Evolutionary conservation across 2,888 invertebrate species (phyloP), one percentile per base, ranked within the genome.

Genomic region (Invenusta paracnida): DNA sequence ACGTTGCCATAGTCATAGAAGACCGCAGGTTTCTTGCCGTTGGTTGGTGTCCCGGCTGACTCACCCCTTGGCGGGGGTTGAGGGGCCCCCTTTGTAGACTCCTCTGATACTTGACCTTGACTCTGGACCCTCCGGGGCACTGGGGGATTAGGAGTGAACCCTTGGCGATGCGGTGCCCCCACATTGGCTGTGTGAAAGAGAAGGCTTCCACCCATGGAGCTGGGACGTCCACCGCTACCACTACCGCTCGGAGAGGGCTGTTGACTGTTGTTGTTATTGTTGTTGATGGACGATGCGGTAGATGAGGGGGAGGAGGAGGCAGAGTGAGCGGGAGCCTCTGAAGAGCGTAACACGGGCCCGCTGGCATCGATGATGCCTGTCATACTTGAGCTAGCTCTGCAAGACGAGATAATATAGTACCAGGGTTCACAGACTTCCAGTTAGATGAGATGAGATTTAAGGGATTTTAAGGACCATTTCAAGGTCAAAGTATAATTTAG

Each of bases 1-100:
- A 73, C 73, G 73, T 73, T 73, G 2, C 73, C 73, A 23, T 73
- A 73, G 5, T 73, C 73, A 23, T 73, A 73, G 73, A 73, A 73
- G 73, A 73, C 73, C 73, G 73, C 73, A 2, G 73, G 73, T 23
- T 73, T 73, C 73, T 73, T 73, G n/a, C n/a, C n/a, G n/a, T n/a
- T n/a, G n/a, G n/a, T n/a, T 2, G 73, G 73, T 2, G 73, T 73
- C n/a, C n/a, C n/a, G 11, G 73, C 73, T 23, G 73, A 73, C 25
- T 73, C 73, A 2, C 73, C 73, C 5, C 73, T 13, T 2, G 73
- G 73, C 73, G 73, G 73, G 17, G 73, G 73, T 23, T 13, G 73
- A 2, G 73, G 73, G 5, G 73, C 73, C 2, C 25, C 73, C 17
- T 5, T 2, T 23, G 73, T 5, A 23, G 73, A 23, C n/a, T n/a